Evolutionary conservation across 2,888 invertebrate genomes (phyloP), one percentile per base, ranked within the genome.

Genomic region (Melieria omissa): DNA sequence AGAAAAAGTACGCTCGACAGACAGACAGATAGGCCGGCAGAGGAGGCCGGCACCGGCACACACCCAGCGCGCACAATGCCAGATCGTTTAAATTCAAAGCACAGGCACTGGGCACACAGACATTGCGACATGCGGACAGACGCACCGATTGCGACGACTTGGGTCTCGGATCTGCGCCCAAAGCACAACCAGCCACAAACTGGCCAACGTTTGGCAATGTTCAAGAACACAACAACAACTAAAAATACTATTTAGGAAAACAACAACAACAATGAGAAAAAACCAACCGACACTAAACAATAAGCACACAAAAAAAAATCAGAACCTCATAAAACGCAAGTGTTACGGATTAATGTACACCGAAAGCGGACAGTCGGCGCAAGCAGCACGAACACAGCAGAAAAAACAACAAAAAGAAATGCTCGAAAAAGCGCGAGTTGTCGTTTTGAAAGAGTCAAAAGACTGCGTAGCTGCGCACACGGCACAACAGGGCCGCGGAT

Each of bases 251-350:
- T 29, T 29, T 29, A 29, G n/a, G n/a, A 29, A 29, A 29, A 4
- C 45, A 16, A 57, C 29, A 29, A 63, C n/a, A 46, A 4, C 14
- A 54, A 70, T 8, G 16, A 47, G 60, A 42, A 45, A 61, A 29
- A 29, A 29, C 41, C 29, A 55, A 45, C 29, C 54, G 16, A 58
- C n/a, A 14, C 9, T 57, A 44, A 14, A 44, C 29, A 29, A 29
- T 29, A 29, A 29, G 29, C 29, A 29, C 29, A 29, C 10, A 60
- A 60, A 41, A 61, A 61, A 61, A 61, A 61, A 29, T 8, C 5
- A 5, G 63, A 67, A 66, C 64, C 70, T 70, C 73, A 66, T 73
- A 70, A 73, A 73, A 73, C 60, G 73, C 73, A 73, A 73, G 73
- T 73, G 73, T 73, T 73, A 73, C 70, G 67, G 67, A 67, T 73